Conservation (phyloP, 2,797 vertebrate genomes). For the Microctenopoma lineatum region DNA sequence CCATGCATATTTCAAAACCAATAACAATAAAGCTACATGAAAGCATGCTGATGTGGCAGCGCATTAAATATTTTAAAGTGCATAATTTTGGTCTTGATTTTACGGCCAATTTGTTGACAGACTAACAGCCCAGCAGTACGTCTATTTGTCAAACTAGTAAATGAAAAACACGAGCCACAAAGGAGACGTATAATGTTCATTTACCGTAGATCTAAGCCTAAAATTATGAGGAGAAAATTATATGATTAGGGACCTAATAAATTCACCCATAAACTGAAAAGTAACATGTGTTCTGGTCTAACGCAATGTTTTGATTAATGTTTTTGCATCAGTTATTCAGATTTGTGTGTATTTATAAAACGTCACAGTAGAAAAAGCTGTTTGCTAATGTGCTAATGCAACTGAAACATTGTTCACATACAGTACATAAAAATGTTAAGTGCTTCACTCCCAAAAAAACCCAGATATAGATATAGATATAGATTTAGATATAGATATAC, state of each 20-base stretch:
- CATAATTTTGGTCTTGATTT: background rate
- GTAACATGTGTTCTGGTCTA: background rate
- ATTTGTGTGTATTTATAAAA: too few species aligned
- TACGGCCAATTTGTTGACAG: background rate
- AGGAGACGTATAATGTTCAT: background rate
- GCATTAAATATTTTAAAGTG: background rate
- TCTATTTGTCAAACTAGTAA: background rate
- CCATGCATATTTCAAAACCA: background rate
- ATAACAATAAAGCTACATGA: background rate
- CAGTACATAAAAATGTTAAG: background rate
- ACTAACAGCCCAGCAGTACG: too few species aligned
- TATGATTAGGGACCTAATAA: too few species aligned
- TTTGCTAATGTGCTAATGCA: background rate
- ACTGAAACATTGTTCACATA: too few species aligned
- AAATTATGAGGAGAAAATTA: background rate
- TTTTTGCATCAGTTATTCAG: background rate
- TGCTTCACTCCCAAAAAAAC: background rate
- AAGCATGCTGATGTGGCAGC: background rate
- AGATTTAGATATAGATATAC: too few species aligned
- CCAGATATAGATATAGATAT: too few species aligned
- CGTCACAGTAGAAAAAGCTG: background rate
- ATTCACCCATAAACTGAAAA: background rate
- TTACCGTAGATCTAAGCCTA: background rate
- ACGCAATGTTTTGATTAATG: background rate
- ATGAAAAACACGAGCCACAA: background rate